These are phyloP conservation scores for Aix galericulata DNA, from an alignment of 2,113 vertebrate genomes.

Conservation along the genomic window DNA sequence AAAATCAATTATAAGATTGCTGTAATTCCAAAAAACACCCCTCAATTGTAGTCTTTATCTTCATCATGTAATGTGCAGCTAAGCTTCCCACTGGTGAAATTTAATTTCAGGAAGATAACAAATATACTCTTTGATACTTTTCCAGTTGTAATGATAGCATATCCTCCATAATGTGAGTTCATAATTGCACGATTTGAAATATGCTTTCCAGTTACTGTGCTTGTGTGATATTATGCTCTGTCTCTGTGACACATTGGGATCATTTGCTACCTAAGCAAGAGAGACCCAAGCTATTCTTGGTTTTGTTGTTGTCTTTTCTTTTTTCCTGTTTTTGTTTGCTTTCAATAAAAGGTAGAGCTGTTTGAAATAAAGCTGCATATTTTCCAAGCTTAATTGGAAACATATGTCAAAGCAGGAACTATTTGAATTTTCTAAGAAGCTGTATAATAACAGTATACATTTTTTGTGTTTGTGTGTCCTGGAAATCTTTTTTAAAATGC, in stretches of 20 bases:
- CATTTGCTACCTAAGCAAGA: not conserved
- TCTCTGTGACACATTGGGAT: not conserved
- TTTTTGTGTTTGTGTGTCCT: not conserved
- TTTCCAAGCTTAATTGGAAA: not conserved
- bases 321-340: not conserved
- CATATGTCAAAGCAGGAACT: not conserved
- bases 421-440: not conserved
- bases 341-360: not conserved
- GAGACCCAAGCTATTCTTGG: not conserved
- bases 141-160: not conserved
- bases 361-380: not conserved
- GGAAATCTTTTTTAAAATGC: not conserved
- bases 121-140: not conserved
- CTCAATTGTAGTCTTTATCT: not conserved
- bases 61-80: not conserved
- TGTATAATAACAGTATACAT: not conserved
- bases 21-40: not conserved
- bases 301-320: not conserved
- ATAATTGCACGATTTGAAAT: conserved; percentile 5
- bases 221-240: not conserved
- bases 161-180: not conserved
- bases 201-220: not conserved
- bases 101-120: not conserved
- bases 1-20: not conserved
- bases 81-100: not conserved